Evolutionary conservation across 2,888 invertebrate genomes (phyloP).

Genomic region (Diarsia dahlii): DNA sequence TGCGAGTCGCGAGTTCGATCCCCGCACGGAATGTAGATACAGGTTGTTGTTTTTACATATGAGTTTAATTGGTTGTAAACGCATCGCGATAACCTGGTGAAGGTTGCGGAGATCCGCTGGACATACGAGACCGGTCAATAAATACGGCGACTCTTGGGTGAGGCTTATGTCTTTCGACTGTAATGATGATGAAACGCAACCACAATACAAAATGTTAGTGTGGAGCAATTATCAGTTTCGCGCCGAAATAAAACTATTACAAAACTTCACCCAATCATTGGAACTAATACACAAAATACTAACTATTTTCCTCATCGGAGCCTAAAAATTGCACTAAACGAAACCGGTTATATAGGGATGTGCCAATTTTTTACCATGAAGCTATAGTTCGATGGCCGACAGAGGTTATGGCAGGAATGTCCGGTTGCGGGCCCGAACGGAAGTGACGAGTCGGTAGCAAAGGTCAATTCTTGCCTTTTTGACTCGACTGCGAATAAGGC

Average conservation of each 20-base stretch:
- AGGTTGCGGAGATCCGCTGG: no score
- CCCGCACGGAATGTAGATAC: not conserved
- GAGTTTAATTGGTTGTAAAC: not conserved
- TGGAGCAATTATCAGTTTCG: not conserved
- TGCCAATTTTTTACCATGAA: slow-evolving; percentile 52
- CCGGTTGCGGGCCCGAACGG: slow-evolving; percentile 68
- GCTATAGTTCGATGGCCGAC: slow-evolving; percentile 57
- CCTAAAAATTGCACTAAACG: slow-evolving; percentile 49
- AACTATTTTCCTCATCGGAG: slow-evolving; percentile 25
- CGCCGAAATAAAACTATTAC: not conserved
- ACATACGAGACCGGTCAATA: no score
- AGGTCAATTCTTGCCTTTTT: slow-evolving; percentile 64
- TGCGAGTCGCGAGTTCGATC: no score
- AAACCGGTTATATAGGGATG: slow-evolving; percentile 53
- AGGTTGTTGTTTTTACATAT: not conserved
- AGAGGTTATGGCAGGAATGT: slow-evolving; percentile 75
- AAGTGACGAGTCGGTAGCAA: slow-evolving; percentile 62
- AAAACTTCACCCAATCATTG: slow-evolving; percentile 13
- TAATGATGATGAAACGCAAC: not conserved
- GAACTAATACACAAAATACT: slow-evolving; percentile 15
- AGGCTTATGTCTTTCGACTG: no score
- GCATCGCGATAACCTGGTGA: not conserved
- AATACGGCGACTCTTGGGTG: no score
- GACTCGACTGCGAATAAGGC: slow-evolving; percentile 6
- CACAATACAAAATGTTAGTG: not conserved